A percentile compares a stretch with the other conserved stretches of the same genome.
phyloP scores from a whole-genome alignment of 2,113 vertebrate genomes.

The Monopterus albus region DNA sequence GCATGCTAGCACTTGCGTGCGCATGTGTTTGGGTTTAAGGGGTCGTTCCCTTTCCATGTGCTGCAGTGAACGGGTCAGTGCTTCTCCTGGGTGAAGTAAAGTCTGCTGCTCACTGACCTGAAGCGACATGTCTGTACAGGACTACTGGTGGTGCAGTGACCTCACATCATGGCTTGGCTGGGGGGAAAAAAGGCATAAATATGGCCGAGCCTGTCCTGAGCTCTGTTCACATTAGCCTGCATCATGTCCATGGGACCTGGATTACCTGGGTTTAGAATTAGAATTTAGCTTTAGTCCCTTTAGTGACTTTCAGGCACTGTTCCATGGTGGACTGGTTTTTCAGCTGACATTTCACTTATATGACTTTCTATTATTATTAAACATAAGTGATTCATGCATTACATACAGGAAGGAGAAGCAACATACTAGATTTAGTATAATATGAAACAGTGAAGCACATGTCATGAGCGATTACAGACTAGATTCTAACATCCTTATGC shows the following conservation, averaged over 20 bases:
- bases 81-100: conserved; percentile 55
- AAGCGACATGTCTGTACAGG: conserved; percentile 48
- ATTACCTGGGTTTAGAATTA: conserved; percentile 30
- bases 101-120: conserved; percentile 69
- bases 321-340: background rate
- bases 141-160: conserved; percentile 51
- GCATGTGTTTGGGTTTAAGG: conserved; percentile 14
- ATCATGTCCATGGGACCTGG: conserved; percentile 11
- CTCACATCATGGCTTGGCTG: conserved; percentile 33
- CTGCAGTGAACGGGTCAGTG: conserved; percentile 67
- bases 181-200: conserved; percentile 35
- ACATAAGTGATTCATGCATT: conserved; percentile 13
- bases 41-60: conserved; percentile 34
- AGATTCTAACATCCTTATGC: background rate
- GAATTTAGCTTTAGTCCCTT: background rate
- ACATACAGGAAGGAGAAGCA: conserved; percentile 7
- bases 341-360: background rate
- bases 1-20: too few species aligned
- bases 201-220: conserved; percentile 3
- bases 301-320: background rate
- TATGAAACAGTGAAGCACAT: conserved; percentile 13
- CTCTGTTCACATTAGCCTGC: conserved; percentile 36
- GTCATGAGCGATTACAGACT: background rate
- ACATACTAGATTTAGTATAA: background rate
- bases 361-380: conserved; percentile 12